Percentiles rank a stretch among this genome's conserved stretches.
Conservation (phyloP, 2,797 vertebrate genomes). For the Acipenser transmontanus region DNA sequence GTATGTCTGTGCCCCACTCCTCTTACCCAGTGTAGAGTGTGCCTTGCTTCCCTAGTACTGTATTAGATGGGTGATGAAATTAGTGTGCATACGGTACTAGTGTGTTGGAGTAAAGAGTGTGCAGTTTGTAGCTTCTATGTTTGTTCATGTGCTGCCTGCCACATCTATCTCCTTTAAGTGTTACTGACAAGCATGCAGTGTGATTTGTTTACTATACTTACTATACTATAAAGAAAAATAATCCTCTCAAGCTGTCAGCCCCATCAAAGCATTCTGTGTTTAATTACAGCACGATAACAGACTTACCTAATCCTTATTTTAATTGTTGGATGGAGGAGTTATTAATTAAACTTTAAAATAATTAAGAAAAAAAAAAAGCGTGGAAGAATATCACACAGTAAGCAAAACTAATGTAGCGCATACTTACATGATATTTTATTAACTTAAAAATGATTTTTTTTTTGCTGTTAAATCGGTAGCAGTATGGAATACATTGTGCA, state of each 20-base stretch:
- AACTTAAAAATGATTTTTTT: too few relatives aligned
- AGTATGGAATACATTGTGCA: too few relatives aligned
- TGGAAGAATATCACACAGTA: neutral
- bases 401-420: too few relatives aligned
- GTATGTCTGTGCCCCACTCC: too few relatives aligned
- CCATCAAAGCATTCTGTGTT: neutral
- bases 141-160: slow-evolving; percentile 8
- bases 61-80: too few relatives aligned
- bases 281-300: neutral
- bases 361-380: neutral
- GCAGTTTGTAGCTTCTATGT: slow-evolving; percentile 13
- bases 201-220: slow-evolving; percentile 7
- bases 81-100: too few relatives aligned
- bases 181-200: slow-evolving; percentile 7
- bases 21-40: too few relatives aligned
- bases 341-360: neutral
- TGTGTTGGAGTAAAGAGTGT: slow-evolving; percentile 13
- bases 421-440: too few relatives aligned
- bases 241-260: slow-evolving; percentile 3
- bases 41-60: too few relatives aligned
- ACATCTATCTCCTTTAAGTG: neutral
- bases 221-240: neutral
- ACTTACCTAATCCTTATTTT: neutral
- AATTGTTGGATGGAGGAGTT: neutral
- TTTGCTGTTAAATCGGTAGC: too few relatives aligned